Base-by-base conservation (phyloP, 1,140 invertebrate species). In the Copidosoma floridanum region DNA sequence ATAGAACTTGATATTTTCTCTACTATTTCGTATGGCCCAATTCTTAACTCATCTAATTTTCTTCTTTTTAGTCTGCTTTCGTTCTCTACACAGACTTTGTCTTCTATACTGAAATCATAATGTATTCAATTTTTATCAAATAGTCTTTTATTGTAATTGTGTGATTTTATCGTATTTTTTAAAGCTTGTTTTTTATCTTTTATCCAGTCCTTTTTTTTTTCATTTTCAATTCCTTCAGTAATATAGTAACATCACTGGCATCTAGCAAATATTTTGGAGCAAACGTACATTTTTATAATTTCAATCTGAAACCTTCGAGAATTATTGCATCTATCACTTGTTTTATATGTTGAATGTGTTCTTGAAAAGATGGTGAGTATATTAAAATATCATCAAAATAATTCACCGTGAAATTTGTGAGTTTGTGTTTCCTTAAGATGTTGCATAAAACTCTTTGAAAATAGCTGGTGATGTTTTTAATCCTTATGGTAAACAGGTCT, bases 331-430 rank as follows among this genome's bases (percentile, higher is more conserved):
- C 40, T 53, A 10, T 18, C n/a, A 23, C 38, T 8, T n/a, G n/a
- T 35, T 41, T 16, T 41, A 65, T 14, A 46, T n/a, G n/a, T n/a
- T n/a, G n/a, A n/a, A n/a, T n/a, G n/a, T n/a, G n/a, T n/a, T n/a
- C n/a, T n/a, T n/a, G n/a, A n/a, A n/a, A n/a, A n/a, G n/a, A n/a
- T n/a, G n/a, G n/a, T n/a, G n/a, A n/a, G n/a, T n/a, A n/a, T 40
- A 77, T 65, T 37, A 74, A 40, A 27, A 75, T 72, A 59, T 76
- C 71, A 63, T 73, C 71, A 48, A 73, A 68, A 38, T 68, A 71
- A 55, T 67, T 68, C 57, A 68, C 56, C 10, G 51, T 20, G 47
- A 70, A n/a, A n/a, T n/a, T n/a, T n/a, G n/a, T n/a, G n/a, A n/a
- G n/a, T n/a, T n/a, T n/a, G n/a, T n/a, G n/a, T n/a, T n/a, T n/a